These are phyloP conservation scores for Todiramphus saurophagus DNA, from an alignment of 2,113 vertebrate species.

Conservation along the genomic window DNA sequence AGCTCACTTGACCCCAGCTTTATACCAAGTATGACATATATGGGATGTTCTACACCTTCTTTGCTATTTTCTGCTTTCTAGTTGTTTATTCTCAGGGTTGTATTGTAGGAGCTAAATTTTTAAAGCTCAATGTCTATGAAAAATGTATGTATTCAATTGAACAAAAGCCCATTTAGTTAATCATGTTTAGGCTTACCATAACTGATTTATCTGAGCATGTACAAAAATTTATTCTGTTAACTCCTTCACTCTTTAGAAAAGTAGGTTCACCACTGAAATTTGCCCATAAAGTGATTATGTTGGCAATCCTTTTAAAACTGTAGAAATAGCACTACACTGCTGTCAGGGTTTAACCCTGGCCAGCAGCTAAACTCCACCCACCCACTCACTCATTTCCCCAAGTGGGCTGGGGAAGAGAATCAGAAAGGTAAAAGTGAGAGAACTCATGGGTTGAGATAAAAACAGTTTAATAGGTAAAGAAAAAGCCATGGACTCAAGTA, in stretches of 20 bases:
- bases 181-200: background rate
- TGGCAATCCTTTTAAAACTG: background rate
- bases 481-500: background rate
- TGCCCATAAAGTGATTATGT: background rate
- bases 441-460: background rate
- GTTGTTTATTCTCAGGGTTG: background rate
- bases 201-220: background rate
- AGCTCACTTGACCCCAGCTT: too few relatives aligned
- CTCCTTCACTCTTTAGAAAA: background rate
- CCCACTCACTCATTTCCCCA: background rate
- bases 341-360: background rate
- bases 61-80: background rate
- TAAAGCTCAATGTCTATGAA: background rate
- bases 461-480: background rate
- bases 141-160: background rate
- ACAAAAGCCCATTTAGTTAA: background rate
- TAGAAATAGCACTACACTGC: background rate
- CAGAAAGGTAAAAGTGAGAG: background rate
- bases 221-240: background rate
- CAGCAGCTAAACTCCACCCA: background rate
- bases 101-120: background rate
- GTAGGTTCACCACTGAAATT: background rate
- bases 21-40: too few relatives aligned
- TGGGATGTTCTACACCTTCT: fast-evolving
- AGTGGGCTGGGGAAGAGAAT: too few relatives aligned